Evolutionary conservation across 2,113 vertebrate species (phyloP).

Genomic region (Deroptyus accipitrinus): DNA sequence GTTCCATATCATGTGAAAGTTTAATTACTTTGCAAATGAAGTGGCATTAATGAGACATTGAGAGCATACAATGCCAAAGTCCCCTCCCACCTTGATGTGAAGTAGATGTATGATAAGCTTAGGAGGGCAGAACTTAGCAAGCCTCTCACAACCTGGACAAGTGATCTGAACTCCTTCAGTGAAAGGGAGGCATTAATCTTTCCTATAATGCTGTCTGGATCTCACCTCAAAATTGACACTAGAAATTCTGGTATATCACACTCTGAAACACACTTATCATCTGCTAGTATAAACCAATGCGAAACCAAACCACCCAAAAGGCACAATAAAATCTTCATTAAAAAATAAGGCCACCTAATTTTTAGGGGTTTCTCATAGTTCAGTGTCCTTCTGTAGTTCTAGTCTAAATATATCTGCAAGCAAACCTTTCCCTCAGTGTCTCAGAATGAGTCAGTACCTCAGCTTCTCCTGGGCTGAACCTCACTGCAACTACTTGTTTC

Average conservation of each 20-base stretch:
- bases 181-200: not conserved
- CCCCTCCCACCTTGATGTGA: not conserved
- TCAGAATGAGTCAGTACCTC: slow-evolving; percentile 16
- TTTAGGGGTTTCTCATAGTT: slow-evolving; percentile 6
- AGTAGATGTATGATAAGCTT: not conserved
- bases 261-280: not conserved
- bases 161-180: not conserved
- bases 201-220: not conserved
- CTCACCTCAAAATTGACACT: not conserved
- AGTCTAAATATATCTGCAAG: not conserved
- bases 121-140: not conserved
- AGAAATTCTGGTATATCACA: not conserved
- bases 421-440: not conserved
- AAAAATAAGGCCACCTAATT: slow-evolving; percentile 8
- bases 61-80: not conserved
- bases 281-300: not conserved
- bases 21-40: slow-evolving; percentile 19
- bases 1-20: not conserved
- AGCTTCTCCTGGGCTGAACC: slow-evolving; percentile 4
- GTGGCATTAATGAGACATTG: not conserved
- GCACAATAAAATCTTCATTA: slow-evolving; percentile 11
- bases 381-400: not conserved
- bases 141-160: not conserved
- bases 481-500: not conserved
- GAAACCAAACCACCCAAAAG: not conserved